phyloP scores from a whole-genome alignment of 2,797 vertebrate species.

The Gouania willdenowi region DNA sequence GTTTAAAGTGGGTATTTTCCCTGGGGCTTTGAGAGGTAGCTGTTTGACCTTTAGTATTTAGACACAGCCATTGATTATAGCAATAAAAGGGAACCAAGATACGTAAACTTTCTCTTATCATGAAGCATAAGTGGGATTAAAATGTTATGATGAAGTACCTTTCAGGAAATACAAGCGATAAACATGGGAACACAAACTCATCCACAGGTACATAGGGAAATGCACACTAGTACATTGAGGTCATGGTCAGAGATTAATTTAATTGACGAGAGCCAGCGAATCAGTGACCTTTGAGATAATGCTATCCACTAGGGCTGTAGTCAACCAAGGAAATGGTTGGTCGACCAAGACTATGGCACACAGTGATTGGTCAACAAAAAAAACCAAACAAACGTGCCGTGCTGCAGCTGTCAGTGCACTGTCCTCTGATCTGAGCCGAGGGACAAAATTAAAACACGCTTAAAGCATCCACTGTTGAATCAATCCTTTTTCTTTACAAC shows the following conservation, averaged over 20 bases:
- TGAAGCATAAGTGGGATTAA: background rate
- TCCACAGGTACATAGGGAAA: background rate
- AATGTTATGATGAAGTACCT: slow-evolving; percentile 29
- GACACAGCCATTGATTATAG: slow-evolving; percentile 22
- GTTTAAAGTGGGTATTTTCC: background rate
- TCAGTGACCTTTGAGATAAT: slow-evolving; percentile 59
- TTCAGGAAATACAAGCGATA: slow-evolving; percentile 7
- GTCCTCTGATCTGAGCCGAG: too few relatives aligned
- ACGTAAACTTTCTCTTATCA: slow-evolving; percentile 14
- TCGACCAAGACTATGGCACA: too few relatives aligned
- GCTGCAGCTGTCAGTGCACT: too few relatives aligned
- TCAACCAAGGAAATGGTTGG: too few relatives aligned
- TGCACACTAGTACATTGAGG: background rate
- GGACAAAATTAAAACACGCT: too few relatives aligned
- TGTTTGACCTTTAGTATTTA: slow-evolving; percentile 24
- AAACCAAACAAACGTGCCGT: too few relatives aligned
- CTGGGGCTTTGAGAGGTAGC: background rate
- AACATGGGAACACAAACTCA: background rate
- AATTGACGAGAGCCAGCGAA: slow-evolving; percentile 19
- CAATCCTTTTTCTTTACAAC: too few relatives aligned
- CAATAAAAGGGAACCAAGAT: background rate
- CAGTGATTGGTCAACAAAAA: too few relatives aligned
- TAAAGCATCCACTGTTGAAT: too few relatives aligned
- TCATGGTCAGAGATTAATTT: background rate
- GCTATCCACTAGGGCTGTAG: slow-evolving; percentile 40